These are phyloP conservation scores for Lepidonotus clava DNA, from an alignment of 2,888 invertebrate species.

Conservation along the genomic window DNA sequence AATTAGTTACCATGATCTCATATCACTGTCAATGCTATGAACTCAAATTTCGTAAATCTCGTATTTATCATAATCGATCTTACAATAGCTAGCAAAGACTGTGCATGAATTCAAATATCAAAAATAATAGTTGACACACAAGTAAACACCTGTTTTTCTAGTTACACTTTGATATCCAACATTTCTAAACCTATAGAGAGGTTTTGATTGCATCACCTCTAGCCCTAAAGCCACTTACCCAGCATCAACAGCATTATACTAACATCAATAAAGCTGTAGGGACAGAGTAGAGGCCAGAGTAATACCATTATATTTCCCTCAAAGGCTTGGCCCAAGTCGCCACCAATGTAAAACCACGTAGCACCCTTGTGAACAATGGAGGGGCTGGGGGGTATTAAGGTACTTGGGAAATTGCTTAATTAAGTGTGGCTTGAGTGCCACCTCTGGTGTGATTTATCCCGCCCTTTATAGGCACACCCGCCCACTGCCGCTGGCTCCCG, in stretches of 20 bases:
- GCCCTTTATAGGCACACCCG: not conserved
- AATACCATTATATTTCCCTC: not conserved
- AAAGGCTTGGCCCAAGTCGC: not conserved
- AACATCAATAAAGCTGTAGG: not conserved
- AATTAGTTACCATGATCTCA: too few species aligned
- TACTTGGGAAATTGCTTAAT: conserved; percentile 9
- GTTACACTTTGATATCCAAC: too few species aligned
- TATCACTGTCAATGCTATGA: too few species aligned
- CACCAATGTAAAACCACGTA: not conserved
- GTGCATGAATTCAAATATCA: too few species aligned
- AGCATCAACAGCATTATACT: not conserved
- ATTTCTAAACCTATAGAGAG: too few species aligned
- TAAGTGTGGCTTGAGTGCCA: not conserved
- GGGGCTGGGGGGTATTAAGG: not conserved
- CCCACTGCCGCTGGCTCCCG: not conserved
- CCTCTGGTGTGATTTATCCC: not conserved
- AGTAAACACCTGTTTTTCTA: too few species aligned
- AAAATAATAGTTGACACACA: too few species aligned
- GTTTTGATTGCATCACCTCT: not conserved
- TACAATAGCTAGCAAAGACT: too few species aligned
- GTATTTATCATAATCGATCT: too few species aligned
- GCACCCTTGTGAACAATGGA: not conserved
- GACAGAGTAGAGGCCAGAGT: too few species aligned
- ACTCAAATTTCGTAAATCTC: too few species aligned
- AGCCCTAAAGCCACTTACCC: not conserved